These are phyloP conservation scores for Poliocrania exsul DNA, from an alignment of 2,797 vertebrate species.

Conservation along the genomic window DNA sequence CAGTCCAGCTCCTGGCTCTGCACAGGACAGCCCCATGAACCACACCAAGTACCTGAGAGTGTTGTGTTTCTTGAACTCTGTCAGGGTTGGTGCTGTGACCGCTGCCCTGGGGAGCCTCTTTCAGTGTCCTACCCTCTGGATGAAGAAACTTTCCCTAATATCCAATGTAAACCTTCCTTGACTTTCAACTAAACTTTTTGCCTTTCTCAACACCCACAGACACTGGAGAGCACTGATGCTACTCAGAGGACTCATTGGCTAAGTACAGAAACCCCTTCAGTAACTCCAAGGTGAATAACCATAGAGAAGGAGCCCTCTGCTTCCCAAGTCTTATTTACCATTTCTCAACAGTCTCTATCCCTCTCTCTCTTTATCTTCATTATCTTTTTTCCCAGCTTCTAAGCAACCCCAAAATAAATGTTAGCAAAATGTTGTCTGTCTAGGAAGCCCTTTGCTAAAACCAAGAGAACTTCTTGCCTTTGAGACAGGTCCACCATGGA, in stretches of 20 bases:
- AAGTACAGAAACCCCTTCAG: not conserved
- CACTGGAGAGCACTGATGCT: not conserved
- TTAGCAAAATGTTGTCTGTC: not conserved
- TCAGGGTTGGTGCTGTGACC: not conserved
- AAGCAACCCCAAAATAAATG: not conserved
- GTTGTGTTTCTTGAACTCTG: not conserved
- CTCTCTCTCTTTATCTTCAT: not conserved
- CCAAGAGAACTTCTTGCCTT: not conserved
- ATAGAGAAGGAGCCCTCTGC: not conserved
- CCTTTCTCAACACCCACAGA: not conserved
- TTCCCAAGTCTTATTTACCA: not conserved
- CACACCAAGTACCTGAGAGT: not conserved
- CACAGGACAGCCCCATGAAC: not conserved
- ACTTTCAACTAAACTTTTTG: not conserved
- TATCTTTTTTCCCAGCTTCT: not conserved
- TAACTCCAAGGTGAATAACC: not conserved
- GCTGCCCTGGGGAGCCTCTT: not conserved
- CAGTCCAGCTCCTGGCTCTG: not conserved
- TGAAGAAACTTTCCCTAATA: not conserved
- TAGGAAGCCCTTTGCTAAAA: not conserved
- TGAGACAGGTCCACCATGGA: not conserved
- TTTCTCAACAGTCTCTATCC: not conserved
- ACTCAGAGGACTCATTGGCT: not conserved
- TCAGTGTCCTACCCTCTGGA: no score
- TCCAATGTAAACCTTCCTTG: not conserved